Conservation (phyloP, 2,113 vertebrate genomes). For the Gymnarchus niloticus region DNA sequence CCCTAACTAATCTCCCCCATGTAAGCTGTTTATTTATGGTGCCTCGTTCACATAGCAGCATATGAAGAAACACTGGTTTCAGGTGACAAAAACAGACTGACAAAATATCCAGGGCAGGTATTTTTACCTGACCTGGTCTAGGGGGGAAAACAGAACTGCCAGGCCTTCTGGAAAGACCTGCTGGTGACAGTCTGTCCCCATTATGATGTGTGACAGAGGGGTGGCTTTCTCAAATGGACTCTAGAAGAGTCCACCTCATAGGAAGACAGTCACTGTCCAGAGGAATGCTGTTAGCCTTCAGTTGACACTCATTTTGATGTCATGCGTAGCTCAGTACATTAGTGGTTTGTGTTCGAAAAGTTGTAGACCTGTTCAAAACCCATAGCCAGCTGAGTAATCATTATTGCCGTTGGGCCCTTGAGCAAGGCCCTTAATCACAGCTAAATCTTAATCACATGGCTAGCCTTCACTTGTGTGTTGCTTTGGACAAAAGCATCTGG, state of each 20-base stretch:
- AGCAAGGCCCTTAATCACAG: too few species aligned
- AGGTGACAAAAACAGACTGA: background rate
- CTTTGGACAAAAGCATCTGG: too few species aligned
- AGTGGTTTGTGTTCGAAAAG: too few species aligned
- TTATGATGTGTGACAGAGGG: background rate
- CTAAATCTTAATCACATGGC: too few species aligned
- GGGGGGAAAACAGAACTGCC: background rate
- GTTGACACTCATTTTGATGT: background rate
- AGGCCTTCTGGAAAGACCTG: background rate
- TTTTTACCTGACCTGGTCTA: background rate
- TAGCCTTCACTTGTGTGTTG: too few species aligned
- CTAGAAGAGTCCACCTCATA: background rate
- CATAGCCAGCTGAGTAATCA: too few species aligned
- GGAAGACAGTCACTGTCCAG: background rate
- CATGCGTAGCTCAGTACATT: too few species aligned
- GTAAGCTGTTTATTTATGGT: background rate
- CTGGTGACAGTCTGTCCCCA: background rate
- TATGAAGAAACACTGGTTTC: background rate
- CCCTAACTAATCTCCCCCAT: background rate
- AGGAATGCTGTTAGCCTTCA: background rate
- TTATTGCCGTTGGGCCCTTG: too few species aligned
- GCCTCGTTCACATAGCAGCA: background rate
- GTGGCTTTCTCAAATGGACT: background rate
- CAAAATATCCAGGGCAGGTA: conserved; percentile 2
- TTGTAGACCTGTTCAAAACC: too few species aligned